phyloP scores from a whole-genome alignment of 2,113 vertebrate species.

The Tilapia sparmanii region DNA sequence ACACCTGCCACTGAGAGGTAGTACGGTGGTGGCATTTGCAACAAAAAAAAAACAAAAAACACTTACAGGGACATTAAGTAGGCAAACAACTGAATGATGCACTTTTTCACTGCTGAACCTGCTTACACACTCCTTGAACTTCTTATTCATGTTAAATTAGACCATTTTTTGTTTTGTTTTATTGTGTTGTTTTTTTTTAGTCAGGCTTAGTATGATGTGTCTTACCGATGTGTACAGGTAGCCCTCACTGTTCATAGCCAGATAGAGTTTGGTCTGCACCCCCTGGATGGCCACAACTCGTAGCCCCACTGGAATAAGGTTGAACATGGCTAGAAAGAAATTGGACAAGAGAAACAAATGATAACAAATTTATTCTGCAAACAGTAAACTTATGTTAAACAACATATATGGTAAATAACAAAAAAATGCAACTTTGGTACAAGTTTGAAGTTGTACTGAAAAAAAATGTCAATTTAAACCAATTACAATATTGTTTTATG shows the following conservation, averaged over 20 bases:
- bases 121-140: constrained; percentile 20
- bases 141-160: constrained; percentile 12
- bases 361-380: neutral
- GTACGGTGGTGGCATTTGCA: constrained; percentile 36
- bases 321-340: constrained; percentile 85
- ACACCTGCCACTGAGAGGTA: constrained; percentile 13
- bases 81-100: constrained; percentile 47
- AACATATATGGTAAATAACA: neutral
- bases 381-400: neutral
- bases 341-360: constrained; percentile 11
- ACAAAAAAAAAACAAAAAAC: neutral
- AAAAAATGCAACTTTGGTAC: neutral
- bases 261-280: constrained; percentile 94
- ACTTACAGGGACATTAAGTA: constrained; percentile 19
- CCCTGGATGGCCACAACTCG: constrained; percentile 99
- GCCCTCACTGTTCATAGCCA: constrained; percentile 99
- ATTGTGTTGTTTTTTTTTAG: neutral
- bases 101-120: constrained; percentile 12
- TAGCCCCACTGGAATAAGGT: constrained; percentile 98
- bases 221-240: constrained; percentile 96
- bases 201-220: neutral
- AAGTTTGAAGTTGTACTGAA: fast-evolving
- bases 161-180: neutral
- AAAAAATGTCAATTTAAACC: neutral
- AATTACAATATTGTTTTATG: neutral